These are phyloP conservation scores for Heliocidaris erythrogramma DNA, from an alignment of 35 echinoderm and acorn worm genomes.

Conservation along the genomic window DNA sequence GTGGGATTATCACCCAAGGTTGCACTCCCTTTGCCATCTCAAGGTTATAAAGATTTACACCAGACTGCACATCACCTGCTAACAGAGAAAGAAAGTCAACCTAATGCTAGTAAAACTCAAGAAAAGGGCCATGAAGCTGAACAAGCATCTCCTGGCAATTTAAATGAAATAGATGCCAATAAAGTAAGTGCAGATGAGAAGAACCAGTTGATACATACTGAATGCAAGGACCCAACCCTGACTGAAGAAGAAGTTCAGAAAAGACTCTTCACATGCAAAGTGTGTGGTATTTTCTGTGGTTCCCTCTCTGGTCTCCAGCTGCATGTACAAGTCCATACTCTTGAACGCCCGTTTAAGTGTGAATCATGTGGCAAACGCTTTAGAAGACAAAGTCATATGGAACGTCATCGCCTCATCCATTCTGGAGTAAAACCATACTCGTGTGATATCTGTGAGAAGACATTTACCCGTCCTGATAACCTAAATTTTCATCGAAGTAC, in stretches of 20 bases:
- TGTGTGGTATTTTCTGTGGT: slow-evolving; percentile 42
- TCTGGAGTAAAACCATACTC: slow-evolving; percentile 33
- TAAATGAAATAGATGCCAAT: not conserved
- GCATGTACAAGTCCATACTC: slow-evolving; percentile 29
- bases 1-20: slow-evolving; percentile 33
- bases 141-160: not conserved
- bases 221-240: not conserved
- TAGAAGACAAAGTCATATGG: slow-evolving; percentile 28
- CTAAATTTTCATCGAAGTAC: slow-evolving; percentile 39
- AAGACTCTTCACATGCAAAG: slow-evolving; percentile 50
- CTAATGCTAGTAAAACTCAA: not conserved
- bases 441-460: slow-evolving; percentile 44
- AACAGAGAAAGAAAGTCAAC: not conserved
- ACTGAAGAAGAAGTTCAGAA: slow-evolving; percentile 25
- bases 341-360: slow-evolving; percentile 23
- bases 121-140: not conserved
- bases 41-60: not conserved
- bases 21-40: not conserved
- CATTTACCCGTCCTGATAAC: slow-evolving; percentile 33
- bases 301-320: not conserved
- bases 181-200: not conserved
- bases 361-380: slow-evolving; percentile 36
- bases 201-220: not conserved
- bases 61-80: not conserved
- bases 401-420: slow-evolving; percentile 38